Percentiles rank a stretch among this genome's conserved stretches.
These are phyloP conservation scores for Tamandua tetradactyla DNA, from an alignment of 2,797 vertebrate genomes.

Conservation along the genomic window DNA sequence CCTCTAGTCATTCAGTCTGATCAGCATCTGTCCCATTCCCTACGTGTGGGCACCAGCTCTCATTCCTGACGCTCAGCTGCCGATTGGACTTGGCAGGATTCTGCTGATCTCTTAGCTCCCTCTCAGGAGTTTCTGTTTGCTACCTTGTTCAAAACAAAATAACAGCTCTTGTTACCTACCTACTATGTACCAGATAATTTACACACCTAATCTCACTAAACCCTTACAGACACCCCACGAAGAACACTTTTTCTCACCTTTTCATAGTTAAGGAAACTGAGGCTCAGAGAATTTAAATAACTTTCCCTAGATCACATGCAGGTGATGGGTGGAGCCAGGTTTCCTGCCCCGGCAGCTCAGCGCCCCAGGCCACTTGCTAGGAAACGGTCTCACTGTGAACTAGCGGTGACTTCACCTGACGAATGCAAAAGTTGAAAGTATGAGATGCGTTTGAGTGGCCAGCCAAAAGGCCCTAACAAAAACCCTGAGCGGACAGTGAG, in stretches of 20 bases:
- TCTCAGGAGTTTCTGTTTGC: neutral
- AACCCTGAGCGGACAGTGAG: neutral
- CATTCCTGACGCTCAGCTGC: neutral
- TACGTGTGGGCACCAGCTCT: neutral
- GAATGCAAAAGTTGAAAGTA: neutral
- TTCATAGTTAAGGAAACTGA: neutral
- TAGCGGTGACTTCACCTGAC: neutral
- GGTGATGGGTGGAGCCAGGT: neutral
- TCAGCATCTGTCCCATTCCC: neutral
- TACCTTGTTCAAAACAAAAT: neutral
- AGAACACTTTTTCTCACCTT: neutral
- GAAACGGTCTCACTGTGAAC: neutral
- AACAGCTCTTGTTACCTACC: neutral
- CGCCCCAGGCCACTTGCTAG: too few species aligned
- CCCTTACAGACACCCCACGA: neutral
- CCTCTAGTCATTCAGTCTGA: neutral
- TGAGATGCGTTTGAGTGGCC: neutral
- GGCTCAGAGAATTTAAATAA: neutral
- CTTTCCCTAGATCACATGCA: neutral
- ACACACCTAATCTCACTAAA: neutral
- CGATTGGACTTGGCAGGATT: neutral
- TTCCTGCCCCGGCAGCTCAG: neutral
- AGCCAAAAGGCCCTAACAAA: neutral
- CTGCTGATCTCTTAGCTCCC: neutral
- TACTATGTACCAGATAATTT: neutral